Evolutionary conservation across 92 coral and sea anemone species (phyloP), one percentile per base, ranked within the genome.

Genomic region (Heteractis magnifica): DNA sequence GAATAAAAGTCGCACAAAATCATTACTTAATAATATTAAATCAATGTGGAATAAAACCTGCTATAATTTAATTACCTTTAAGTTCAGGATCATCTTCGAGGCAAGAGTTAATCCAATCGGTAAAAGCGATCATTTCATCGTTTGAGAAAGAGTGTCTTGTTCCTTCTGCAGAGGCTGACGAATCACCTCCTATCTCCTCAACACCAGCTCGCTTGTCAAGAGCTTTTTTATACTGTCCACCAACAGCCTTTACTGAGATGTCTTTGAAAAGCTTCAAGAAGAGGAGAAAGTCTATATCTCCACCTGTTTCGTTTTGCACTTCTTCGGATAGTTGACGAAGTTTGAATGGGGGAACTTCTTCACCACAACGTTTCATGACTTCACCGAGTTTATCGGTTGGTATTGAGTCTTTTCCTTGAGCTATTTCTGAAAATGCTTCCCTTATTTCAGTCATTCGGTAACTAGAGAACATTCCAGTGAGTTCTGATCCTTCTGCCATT

Each of bases 71-170:
- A 34, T 71, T 41, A 89, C 98, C 95, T 91, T 86, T 85, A 49
- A 96, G 72, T 56, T 93, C 95, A 55, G 72, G n/a, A 79, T 96
- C 99, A 50, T 94, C 97, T 19, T 85, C 91, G 77, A 96, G 87
- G 62, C 94, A 92, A 9, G 94, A 90, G 86, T 96, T 96, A 48
- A 96, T 92, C 98, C 98, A 96, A 79, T 91, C 89, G 18, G 98
- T 88, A 87, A 96, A 96, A 44, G 94, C 95, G 9, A 89, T 86
- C 80, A 89, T 89, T 82, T 96, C 99, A 87, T 92, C 99, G 68
- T 88, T 95, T n/a, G 95, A 89, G 62, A 94, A 82, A 4, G 99
- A 96, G 81, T 96, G 99, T 68, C 91, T 96, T 6, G 99, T 96
- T 49, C 94, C 99, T 72, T 92, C 91, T 23, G 95, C 95, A 15